phyloP scores from a whole-genome alignment of 2,888 invertebrate genomes.

The Balanococcus diminutus region DNA sequence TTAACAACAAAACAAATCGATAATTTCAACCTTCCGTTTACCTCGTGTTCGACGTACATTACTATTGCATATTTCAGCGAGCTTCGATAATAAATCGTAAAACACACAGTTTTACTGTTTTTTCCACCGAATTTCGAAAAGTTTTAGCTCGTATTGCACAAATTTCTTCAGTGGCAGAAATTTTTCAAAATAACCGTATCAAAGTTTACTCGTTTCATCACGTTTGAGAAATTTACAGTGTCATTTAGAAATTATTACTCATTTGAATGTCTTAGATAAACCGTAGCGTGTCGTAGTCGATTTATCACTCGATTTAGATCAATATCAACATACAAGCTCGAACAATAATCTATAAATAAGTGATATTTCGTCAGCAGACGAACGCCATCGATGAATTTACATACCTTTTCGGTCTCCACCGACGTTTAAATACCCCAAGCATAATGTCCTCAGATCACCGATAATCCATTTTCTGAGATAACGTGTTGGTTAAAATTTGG shows the following conservation, averaged over 20 bases:
- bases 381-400: background rate
- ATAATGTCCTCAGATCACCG: background rate
- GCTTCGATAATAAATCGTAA: background rate
- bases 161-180: background rate
- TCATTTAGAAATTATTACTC: background rate
- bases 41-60: constrained; percentile 6
- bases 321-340: background rate
- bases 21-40: constrained; percentile 18
- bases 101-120: background rate
- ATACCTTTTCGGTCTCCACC: constrained; percentile 53
- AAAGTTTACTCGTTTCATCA: background rate
- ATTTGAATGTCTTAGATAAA: background rate
- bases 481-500: background rate
- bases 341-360: background rate
- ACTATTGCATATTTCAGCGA: background rate
- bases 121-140: background rate
- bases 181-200: background rate
- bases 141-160: background rate
- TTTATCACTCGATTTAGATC: background rate
- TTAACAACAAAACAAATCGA: constrained; percentile 8
- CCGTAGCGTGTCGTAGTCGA: background rate
- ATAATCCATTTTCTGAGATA: background rate
- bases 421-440: constrained; percentile 51
- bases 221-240: background rate
- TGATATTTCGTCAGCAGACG: background rate